Evolutionary conservation across 2,797 vertebrate genomes (phyloP), one percentile per base, ranked within the genome.

Genomic region (Chrosomus eos): DNA sequence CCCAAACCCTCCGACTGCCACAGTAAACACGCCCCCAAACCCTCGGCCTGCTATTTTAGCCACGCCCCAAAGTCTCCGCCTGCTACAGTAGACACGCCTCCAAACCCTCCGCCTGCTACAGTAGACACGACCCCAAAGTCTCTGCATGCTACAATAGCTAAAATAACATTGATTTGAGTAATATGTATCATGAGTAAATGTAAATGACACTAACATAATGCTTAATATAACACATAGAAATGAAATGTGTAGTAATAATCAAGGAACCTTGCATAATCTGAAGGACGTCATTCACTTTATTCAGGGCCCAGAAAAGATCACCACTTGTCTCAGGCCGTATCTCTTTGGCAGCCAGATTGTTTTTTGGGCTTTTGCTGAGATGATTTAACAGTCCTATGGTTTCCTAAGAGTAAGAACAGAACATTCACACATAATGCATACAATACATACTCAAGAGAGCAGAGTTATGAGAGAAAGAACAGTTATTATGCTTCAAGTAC

Each of bases 251-350:
- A 70, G 13, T 31, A 10, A 11, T 40, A 51, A 64, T n/a, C 9
- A 70, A 51, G 16, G 28, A 71, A 96, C 95, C 95, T 93, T 95
- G 94, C 88, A 95, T 94, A 7, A 91, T 77, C 23, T 92, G 92
- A 60, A 96, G 89, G 19, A 95, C 85, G 9, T 87, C 90, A 71
- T 96, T 91, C n/a, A 96, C 62, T 73, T 82, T 89, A 40, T 94
- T 91, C 85, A 96, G 83, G 33, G 94, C 93, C 13, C 80, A 81
- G 23, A 67, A 80, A 58, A 96, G 90, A 84, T 96, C 95, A 81
- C 83, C 10, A 5, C 86, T 82, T 0, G 92, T 89, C 90, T 94
- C 93, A 31, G 95, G 85, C 48, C 75, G 90, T 26, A 89, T 87
- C 43, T 90, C 78, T 9, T 90, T 66, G 10, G 88, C 80, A 16